A percentile compares a stretch with the other conserved stretches of the same genome.
These are phyloP conservation scores for Brienomyrus brachyistius DNA, from an alignment of 2,113 vertebrate species.

Conservation along the genomic window DNA sequence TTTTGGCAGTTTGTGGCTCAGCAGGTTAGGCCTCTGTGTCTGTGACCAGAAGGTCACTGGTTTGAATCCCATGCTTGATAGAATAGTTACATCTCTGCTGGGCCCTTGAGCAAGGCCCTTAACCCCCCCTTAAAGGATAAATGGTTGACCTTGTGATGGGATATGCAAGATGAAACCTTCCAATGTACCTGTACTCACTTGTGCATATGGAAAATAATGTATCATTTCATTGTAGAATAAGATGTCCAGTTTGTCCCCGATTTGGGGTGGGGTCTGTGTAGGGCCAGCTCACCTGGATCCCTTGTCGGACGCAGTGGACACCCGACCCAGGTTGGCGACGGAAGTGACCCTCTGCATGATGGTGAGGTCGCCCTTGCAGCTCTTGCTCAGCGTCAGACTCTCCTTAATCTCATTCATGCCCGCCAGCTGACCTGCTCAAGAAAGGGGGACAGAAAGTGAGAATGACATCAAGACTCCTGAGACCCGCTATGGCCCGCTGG, in stretches of 20 bases:
- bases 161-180: background rate
- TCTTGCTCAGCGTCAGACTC: slow-evolving; percentile 66
- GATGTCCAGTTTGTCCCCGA: background rate
- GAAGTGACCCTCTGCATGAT: slow-evolving; percentile 80
- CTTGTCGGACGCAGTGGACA: slow-evolving; percentile 81
- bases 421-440: slow-evolving; percentile 76
- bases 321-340: slow-evolving; percentile 79
- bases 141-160: background rate
- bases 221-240: background rate
- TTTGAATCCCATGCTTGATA: background rate
- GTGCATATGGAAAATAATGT: no score
- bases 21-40: background rate
- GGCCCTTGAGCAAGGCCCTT: background rate
- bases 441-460: background rate
- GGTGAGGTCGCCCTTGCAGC: slow-evolving; percentile 70
- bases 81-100: background rate
- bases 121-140: background rate
- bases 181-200: no score
- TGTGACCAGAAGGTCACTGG: background rate
- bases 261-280: background rate
- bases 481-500: background rate
- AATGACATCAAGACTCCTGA: background rate
- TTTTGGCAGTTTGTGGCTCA: background rate
- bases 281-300: slow-evolving; percentile 75
- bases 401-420: slow-evolving; percentile 96